Evolutionary conservation across 2,888 invertebrate species (phyloP).

Genomic region (Molanna angustata): DNA sequence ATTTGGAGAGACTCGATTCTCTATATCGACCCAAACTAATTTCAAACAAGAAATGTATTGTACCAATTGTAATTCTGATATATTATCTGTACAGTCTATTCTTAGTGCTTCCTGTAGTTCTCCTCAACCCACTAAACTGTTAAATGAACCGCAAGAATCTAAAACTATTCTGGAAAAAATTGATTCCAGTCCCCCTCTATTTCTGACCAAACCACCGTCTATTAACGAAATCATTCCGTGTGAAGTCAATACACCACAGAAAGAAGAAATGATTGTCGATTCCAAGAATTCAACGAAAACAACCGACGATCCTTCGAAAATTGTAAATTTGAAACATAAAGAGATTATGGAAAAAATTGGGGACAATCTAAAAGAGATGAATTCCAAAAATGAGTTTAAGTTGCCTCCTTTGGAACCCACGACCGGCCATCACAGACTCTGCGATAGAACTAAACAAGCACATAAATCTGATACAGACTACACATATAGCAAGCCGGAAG

Average conservation of each 20-base stretch:
- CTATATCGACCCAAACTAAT: slow-evolving; percentile 63
- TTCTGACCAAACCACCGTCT: background rate
- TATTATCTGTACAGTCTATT: slow-evolving; percentile 43
- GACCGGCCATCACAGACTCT: slow-evolving; percentile 60
- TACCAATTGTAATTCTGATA: slow-evolving; percentile 60
- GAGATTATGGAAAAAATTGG: slow-evolving; percentile 32
- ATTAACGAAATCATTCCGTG: background rate
- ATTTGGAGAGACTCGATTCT: slow-evolving; percentile 56
- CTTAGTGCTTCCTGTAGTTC: slow-evolving; percentile 47
- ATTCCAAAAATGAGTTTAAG: slow-evolving; percentile 25
- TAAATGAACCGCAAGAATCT: background rate
- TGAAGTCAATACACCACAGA: background rate
- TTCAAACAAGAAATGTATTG: slow-evolving; percentile 55
- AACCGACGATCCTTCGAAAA: slow-evolving; percentile 21
- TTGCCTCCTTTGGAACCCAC: slow-evolving; percentile 42
- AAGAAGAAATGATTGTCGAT: background rate
- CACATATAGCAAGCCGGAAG: slow-evolving; percentile 15
- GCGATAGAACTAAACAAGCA: slow-evolving; percentile 49
- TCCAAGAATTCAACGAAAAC: slow-evolving; percentile 7
- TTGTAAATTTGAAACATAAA: slow-evolving; percentile 29
- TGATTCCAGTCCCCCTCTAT: background rate
- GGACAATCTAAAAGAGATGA: slow-evolving; percentile 28
- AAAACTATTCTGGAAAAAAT: background rate
- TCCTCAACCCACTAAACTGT: slow-evolving; percentile 39
- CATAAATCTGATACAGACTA: slow-evolving; percentile 4